A percentile compares a stretch with the other conserved stretches of the same genome.
Conservation (phyloP, 2,888 invertebrate genomes). For the Exocentrus adspersus region DNA sequence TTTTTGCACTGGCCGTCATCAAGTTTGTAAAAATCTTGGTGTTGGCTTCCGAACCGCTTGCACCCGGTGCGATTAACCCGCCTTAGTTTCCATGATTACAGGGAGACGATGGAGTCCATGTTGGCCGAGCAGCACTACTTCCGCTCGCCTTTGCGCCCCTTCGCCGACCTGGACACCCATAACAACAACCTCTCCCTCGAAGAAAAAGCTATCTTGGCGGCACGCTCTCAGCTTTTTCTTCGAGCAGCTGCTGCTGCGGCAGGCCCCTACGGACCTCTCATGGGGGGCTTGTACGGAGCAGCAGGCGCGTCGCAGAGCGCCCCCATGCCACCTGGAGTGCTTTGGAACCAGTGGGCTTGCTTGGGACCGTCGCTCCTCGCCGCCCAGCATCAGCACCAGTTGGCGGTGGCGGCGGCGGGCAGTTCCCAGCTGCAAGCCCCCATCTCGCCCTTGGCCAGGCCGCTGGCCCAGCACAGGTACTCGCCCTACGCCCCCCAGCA, state of each 20-base stretch:
- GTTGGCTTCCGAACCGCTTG: background rate
- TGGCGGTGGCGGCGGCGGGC: slow-evolving; percentile 65
- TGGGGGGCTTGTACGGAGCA: slow-evolving; percentile 67
- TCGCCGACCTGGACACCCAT: slow-evolving; percentile 76
- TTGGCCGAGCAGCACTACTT: slow-evolving; percentile 86
- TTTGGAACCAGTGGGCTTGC: slow-evolving; percentile 80
- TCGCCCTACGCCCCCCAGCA: slow-evolving; percentile 69
- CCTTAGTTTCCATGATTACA: slow-evolving; percentile 64
- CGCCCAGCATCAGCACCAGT: slow-evolving; percentile 72
- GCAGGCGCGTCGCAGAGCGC: slow-evolving; percentile 61
- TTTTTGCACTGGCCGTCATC: no score
- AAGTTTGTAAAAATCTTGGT: background rate
- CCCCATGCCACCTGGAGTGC: slow-evolving; percentile 64
- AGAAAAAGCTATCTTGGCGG: slow-evolving; percentile 81
- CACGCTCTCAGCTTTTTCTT: slow-evolving; percentile 78
- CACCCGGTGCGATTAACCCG: slow-evolving; percentile 24
- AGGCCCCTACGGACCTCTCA: slow-evolving; percentile 68
- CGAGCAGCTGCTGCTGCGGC: slow-evolving; percentile 76
- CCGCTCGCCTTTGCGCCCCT: slow-evolving; percentile 79
- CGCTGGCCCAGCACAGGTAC: slow-evolving; percentile 67
- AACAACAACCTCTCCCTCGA: slow-evolving; percentile 79
- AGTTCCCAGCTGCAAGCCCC: slow-evolving; percentile 66
- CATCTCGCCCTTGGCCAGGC: slow-evolving; percentile 68
- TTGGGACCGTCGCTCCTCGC: slow-evolving; percentile 71
- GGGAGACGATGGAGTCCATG: slow-evolving; percentile 92